phyloP scores from a whole-genome alignment of 2,888 invertebrate species.

The Acrocera orbiculus region DNA sequence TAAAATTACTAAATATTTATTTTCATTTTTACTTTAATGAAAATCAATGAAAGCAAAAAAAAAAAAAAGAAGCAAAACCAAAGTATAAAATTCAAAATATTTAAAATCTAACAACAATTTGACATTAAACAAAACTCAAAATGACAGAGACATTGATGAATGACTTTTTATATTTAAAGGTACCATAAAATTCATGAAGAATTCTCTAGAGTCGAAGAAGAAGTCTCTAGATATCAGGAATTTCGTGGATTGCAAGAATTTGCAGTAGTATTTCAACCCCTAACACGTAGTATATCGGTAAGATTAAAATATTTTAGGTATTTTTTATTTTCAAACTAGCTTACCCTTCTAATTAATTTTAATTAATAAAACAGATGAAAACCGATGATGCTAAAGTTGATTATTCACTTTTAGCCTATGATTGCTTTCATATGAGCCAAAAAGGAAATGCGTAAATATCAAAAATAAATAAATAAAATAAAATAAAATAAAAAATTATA shows the following conservation, averaged over 20 bases:
- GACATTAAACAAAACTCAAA: too few relatives aligned
- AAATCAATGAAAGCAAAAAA: too few relatives aligned
- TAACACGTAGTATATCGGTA: slow-evolving; percentile 23
- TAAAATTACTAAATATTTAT: too few relatives aligned
- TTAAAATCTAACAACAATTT: too few relatives aligned
- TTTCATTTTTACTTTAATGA: too few relatives aligned
- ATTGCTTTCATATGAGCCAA: slow-evolving; percentile 41
- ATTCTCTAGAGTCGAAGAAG: slow-evolving; percentile 25
- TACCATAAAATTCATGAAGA: slow-evolving; percentile 13
- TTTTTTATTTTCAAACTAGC: too few relatives aligned
- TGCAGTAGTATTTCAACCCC: slow-evolving; percentile 34
- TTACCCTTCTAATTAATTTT: neutral
- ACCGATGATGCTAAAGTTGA: slow-evolving; percentile 26
- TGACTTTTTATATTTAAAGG: slow-evolving; percentile 7
- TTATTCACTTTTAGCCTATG: slow-evolving; percentile 32
- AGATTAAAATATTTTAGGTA: slow-evolving; percentile 15
- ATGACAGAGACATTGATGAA: too few relatives aligned
- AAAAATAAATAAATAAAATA: too few relatives aligned
- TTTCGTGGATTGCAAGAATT: slow-evolving; percentile 35
- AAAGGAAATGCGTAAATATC: slow-evolving; percentile 33
- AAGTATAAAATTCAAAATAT: too few relatives aligned
- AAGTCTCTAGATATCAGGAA: slow-evolving; percentile 29
- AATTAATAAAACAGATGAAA: slow-evolving; percentile 6
- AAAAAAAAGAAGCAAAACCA: too few relatives aligned
- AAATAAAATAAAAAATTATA: too few relatives aligned